Evolutionary conservation across 1,140 invertebrate species (phyloP).

Genomic region (Pseudoatta argentina): DNA sequence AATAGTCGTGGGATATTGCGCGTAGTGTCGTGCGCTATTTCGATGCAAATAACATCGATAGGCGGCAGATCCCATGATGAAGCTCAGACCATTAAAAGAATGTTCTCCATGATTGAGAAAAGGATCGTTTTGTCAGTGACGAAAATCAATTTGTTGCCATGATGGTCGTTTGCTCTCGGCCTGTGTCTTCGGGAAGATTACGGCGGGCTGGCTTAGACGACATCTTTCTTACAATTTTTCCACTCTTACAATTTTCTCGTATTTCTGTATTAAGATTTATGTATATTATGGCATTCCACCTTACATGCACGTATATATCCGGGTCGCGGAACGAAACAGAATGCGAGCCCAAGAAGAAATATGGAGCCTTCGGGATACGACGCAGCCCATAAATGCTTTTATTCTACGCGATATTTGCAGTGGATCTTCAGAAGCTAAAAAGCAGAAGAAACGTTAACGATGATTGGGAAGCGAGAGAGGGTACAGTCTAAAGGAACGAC

Average conservation of each 20-base stretch:
- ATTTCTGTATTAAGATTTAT: not conserved
- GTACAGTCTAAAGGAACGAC: not conserved
- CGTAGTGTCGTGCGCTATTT: conserved; percentile 67
- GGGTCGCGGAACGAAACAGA: not conserved
- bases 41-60: conserved; percentile 76
- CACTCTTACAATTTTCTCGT: not conserved
- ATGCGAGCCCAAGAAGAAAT: conserved; percentile 35
- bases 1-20: conserved; percentile 66
- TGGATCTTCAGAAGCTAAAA: conserved; percentile 4
- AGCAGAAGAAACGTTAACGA: not conserved
- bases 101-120: not conserved
- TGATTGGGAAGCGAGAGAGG: conserved; percentile 12
- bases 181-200: not conserved
- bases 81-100: not conserved
- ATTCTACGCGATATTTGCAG: conserved; percentile 54
- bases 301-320: not conserved
- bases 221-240: too few species aligned
- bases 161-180: not conserved
- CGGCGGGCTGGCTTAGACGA: not conserved
- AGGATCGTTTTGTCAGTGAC: conserved; percentile 5
- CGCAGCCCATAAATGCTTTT: conserved; percentile 55
- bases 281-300: not conserved
- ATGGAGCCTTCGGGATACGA: conserved; percentile 42
- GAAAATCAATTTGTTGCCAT: conserved; percentile 15
- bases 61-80: not conserved